Percentiles rank a stretch among this genome's conserved stretches.
Conservation (phyloP, 2,797 vertebrate genomes). For the Bucorvus abyssinicus region DNA sequence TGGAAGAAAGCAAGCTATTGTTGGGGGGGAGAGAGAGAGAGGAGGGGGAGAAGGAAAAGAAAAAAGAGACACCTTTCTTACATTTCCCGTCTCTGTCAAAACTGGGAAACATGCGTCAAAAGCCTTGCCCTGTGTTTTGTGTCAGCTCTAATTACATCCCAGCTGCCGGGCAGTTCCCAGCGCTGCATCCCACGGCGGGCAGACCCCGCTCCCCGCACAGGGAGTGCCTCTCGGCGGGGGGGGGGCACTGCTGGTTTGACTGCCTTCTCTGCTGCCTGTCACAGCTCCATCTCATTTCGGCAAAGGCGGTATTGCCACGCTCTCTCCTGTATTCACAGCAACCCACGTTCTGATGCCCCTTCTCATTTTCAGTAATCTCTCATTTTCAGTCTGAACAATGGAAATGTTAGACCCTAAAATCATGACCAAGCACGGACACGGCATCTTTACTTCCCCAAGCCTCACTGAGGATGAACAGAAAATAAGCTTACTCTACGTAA, state of each 20-base stretch:
- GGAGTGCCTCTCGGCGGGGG: neutral
- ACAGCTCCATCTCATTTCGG: constrained; percentile 39
- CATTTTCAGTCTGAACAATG: neutral
- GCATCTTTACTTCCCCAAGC: neutral
- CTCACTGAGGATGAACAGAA: neutral
- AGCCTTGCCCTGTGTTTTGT: constrained; percentile 5
- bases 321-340: neutral
- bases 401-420: neutral
- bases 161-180: neutral
- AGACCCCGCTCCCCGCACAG: neutral
- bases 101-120: neutral
- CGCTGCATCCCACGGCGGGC: neutral
- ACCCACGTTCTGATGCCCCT: neutral
- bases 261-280: constrained; percentile 19
- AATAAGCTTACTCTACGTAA: neutral
- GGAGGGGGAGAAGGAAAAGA: neutral
- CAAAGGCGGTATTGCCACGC: neutral
- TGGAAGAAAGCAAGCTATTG: constrained; percentile 6
- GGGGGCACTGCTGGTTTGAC: neutral
- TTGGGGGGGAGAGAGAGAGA: neutral
- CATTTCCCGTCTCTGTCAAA: neutral
- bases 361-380: neutral
- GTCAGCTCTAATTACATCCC: neutral
- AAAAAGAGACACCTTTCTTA: neutral
- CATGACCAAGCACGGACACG: neutral